Evolutionary conservation across 2,888 invertebrate species (phyloP), one percentile per base, ranked within the genome.

Genomic region (Drosophila prostipennis): DNA sequence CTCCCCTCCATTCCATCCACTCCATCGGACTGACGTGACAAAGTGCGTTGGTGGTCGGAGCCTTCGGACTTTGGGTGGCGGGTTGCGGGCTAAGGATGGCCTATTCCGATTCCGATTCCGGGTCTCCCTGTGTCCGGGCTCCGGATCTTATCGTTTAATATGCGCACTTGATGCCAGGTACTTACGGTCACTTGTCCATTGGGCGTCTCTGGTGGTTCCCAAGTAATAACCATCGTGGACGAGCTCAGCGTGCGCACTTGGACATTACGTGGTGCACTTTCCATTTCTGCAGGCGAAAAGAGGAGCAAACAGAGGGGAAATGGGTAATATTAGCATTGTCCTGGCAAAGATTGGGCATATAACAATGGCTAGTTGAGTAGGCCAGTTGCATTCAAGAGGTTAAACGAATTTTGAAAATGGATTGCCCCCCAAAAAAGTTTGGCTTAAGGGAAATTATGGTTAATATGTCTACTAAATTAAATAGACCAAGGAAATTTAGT

Each of bases 161-260:
- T 74, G 75, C 72, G 55, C 48, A 78, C 74, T 70, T 69, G 58
- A 69, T 83, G 70, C 60, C 64, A 72, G 74, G 72, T 83, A 93
- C 95, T 94, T 93, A 98, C 98, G 93, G 97, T 97, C 80, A 99
- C 97, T 94, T 97, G 97, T 83, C 99, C 99, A 91, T 99, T 99
- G 51, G 99, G 98, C 59, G 97, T 97, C 92, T 98, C 98, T 16
- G 99, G 99, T 91, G 98, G 98, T 87, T 98, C 97, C 99, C 99
- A 99, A 90, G 98, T 97, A 82, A 99, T 98, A 64, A 98, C 96
- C 96, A 99, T 97, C 39, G 98, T 98, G 91, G 96, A 98, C 57
- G 98, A 96, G 92, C 98, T 98, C 79, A 98, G 94, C 6, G 99
- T 98, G 57, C 98, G 94, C 56, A 98, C 98, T 93, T 97, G 96